Base-by-base conservation (phyloP, 2,888 invertebrate genomes). In the Priocnemis perturbator region DNA sequence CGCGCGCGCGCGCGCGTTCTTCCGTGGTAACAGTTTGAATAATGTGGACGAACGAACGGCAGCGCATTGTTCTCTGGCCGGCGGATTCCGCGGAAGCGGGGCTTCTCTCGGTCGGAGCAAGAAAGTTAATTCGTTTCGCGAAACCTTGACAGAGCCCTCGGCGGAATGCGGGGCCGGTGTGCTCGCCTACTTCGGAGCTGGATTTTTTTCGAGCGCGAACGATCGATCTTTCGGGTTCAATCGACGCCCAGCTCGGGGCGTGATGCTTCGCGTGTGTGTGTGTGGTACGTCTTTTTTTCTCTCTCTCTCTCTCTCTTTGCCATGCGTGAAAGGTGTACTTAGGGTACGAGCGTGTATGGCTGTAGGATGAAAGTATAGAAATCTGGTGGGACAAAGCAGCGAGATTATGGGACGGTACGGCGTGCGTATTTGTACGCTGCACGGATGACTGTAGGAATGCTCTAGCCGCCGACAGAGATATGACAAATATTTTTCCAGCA, bases 1-100 rank as follows among this genome's bases (percentile, higher is more conserved):
- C 37, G n/a, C 60, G 50, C 44, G 44, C 23, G 62, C 55, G 52
- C 55, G 56, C 47, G 72, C 77, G 69, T 75, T 72, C 74, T 78
- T 78, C 76, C 78, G 78, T 68, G 74, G 71, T 72, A 78, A 76
- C 76, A 66, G 78, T 76, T 76, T 66, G 67, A 76, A 63, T 70
- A 69, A 73, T 59, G 62, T 48, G 64, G 66, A 47, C 60, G 74
- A 64, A 15, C 21, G 5, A 55, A 47, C 53, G 53, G 52, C 58
- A 53, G 67, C 64, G 66, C 45, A 67, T 78, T 74, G 76, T 78
- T 78, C 75, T 58, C 21, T 14, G 17, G 4, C 53, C 50, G 17
- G 17, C 53, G 57, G 45, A 30, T 60, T 48, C 21, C 44, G 56
- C 66, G 69, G 63, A 69, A 67, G 20, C 58, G 26, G 60, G 17